Conservation (phyloP, 2,888 invertebrate species). For the Phymatocera aterrima region DNA sequence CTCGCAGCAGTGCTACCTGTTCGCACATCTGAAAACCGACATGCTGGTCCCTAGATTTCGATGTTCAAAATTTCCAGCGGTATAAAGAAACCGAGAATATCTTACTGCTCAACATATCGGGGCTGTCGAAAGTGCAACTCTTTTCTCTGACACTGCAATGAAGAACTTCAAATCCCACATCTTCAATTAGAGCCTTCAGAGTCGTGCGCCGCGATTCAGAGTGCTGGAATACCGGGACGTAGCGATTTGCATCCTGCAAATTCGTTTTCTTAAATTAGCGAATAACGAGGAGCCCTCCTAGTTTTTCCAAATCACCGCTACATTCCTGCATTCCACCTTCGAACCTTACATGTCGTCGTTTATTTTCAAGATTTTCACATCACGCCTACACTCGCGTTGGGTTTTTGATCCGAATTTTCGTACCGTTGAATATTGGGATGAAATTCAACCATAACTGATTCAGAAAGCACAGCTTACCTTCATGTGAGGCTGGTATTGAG, state of each 20-base stretch:
- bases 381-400: too few species aligned
- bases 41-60: too few species aligned
- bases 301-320: too few species aligned
- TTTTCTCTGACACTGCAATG: slow-evolving; percentile 79
- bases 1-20: not conserved
- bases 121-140: slow-evolving; percentile 78
- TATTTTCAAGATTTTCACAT: too few species aligned
- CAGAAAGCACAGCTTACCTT: slow-evolving; percentile 72
- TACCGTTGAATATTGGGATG: not conserved
- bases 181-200: slow-evolving; percentile 77
- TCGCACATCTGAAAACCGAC: not conserved
- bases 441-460: not conserved
- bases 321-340: too few species aligned
- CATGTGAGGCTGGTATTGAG: slow-evolving; percentile 82
- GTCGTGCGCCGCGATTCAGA: slow-evolving; percentile 78
- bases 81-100: not conserved
- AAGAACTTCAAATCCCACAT: slow-evolving; percentile 79
- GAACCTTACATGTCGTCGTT: too few species aligned
- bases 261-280: not conserved
- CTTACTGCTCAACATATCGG: slow-evolving; percentile 79
- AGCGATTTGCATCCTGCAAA: slow-evolving; percentile 79
- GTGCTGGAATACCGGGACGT: slow-evolving; percentile 83
- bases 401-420: too few species aligned
- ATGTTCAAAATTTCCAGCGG: not conserved
- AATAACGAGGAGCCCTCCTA: too few species aligned